These are phyloP conservation scores for Neostethus bicornis DNA, from an alignment of 2,797 vertebrate genomes.

Conservation along the genomic window DNA sequence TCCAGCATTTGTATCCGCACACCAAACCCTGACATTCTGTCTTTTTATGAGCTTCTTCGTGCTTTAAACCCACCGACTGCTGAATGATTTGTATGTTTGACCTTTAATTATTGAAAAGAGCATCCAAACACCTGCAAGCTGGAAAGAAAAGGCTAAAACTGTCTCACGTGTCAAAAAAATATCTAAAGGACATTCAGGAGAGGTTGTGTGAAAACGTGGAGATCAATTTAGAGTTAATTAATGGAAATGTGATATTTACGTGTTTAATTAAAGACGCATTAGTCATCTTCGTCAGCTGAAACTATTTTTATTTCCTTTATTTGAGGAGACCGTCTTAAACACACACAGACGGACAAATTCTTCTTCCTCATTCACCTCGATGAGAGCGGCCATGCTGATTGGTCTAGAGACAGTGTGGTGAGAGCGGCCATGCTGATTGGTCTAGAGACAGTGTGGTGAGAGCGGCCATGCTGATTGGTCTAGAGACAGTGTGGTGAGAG, in stretches of 20 bases:
- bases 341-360: too few relatives aligned
- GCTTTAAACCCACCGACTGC: background rate
- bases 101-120: background rate
- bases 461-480: too few relatives aligned
- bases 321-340: too few relatives aligned
- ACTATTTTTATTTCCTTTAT: background rate
- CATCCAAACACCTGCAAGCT: background rate
- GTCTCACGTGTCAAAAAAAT: background rate
- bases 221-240: background rate
- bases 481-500: too few relatives aligned
- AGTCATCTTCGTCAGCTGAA: background rate
- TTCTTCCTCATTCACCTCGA: too few relatives aligned
- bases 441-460: too few relatives aligned
- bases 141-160: background rate
- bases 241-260: background rate
- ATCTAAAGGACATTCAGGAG: background rate
- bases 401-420: too few relatives aligned
- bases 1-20: too few relatives aligned
- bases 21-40: too few relatives aligned
- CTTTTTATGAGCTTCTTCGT: too few relatives aligned
- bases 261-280: background rate
- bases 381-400: too few relatives aligned
- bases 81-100: background rate
- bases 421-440: too few relatives aligned
- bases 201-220: background rate